Base-by-base conservation (phyloP, 2,113 vertebrate species). In the Pogona vitticeps region DNA sequence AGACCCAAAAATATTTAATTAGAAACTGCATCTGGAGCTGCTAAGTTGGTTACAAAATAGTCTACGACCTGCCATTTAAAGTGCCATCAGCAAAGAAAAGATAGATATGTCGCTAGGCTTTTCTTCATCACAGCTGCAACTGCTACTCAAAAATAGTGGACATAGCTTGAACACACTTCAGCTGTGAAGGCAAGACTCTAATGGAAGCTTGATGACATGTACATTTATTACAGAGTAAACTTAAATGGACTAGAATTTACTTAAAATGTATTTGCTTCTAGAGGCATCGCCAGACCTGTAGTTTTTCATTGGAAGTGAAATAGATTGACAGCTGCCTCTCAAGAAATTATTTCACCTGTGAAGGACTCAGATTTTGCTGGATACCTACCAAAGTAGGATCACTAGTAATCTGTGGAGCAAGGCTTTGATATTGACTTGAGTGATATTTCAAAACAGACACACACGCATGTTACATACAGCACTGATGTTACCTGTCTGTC, bases 1-100 rank as follows among this genome's bases (percentile, higher is more conserved):
- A 81, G 1, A 7, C 52, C 38, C 78, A 88, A 88, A 83, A 85
- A 38, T 12, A 21, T 85, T 88, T 68, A 46, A 38, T 3, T 75
- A 23, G 71, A 56, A 40, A 21, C 8, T 75, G n/a, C 79, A 58
- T 61, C 18, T 83, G 28, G 23, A 38, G 71, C 59, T 46, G 9
- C 33, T 84, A 40, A 79, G 38, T 80, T 42, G 31, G 31, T 33
- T 80, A 28, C 52, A 80, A 63, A 86, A 40, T 26, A 61, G 26
- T 71, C 31, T 9, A 33, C 21, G 36, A 38, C 26, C 67, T 72
- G 33, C 61, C 42, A 75, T 20, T 84, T 59, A 13, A 85, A 85
- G 36, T n/a, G 70, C 71, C 14, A 61, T 18, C 71, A 40, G 58
- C 38, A 40, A 38, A 84, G 82, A 75, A 76, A 84, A 63, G 28